phyloP scores from a whole-genome alignment of 2,888 invertebrate genomes.

The Pristionchus arcanus region DNA sequence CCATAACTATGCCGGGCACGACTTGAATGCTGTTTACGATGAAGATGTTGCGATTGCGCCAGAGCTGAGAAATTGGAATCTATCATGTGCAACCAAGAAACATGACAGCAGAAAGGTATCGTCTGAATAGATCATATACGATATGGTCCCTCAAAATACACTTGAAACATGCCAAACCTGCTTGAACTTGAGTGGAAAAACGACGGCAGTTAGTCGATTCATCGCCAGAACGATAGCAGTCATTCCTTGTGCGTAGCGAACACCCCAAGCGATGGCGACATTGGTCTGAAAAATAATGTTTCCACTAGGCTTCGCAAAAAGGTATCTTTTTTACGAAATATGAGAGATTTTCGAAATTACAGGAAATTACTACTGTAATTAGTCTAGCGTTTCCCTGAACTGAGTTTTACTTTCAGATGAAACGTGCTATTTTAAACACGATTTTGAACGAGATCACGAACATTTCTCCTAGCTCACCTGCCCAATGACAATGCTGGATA shows the following conservation, averaged over 20 bases:
- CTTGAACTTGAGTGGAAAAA: background rate
- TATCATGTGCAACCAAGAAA: background rate
- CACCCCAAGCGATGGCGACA: slow-evolving; percentile 21
- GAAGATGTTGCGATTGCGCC: background rate
- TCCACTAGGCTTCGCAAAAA: too few species aligned
- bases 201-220: slow-evolving; percentile 34
- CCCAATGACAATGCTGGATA: background rate
- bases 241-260: slow-evolving; percentile 12
- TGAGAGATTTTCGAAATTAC: background rate
- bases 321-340: too few species aligned
- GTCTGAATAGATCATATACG: background rate
- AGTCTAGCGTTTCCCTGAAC: background rate
- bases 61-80: background rate
- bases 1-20: background rate
- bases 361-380: background rate
- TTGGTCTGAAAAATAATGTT: background rate
- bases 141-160: too few species aligned
- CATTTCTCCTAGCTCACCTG: background rate
- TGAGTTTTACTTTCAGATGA: too few species aligned
- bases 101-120: background rate
- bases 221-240: slow-evolving; percentile 14
- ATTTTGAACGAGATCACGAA: background rate
- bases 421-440: too few species aligned
- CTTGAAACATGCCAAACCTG: background rate
- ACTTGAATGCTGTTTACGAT: background rate